Evolutionary conservation across 1,140 invertebrate genomes (phyloP).

Genomic region (Penaeus japonicus): DNA sequence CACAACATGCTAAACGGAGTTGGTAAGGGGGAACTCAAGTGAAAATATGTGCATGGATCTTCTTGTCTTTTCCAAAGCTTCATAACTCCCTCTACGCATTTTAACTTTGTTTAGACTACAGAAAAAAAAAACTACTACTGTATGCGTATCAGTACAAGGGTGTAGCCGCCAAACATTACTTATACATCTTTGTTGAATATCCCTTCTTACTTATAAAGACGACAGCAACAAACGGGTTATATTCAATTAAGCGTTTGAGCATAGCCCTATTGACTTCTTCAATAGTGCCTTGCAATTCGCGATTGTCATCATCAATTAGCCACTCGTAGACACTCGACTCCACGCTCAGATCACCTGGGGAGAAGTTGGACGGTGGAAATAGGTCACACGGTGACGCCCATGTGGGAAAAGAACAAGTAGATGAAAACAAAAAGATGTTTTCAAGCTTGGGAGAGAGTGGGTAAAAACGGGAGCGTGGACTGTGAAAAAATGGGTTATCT

Average conservation of each 20-base stretch:
- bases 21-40: no score
- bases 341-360: conserved; percentile 57
- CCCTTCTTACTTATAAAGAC: conserved; percentile 71
- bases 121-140: no score
- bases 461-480: no score
- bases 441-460: no score
- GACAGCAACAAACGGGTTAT: conserved; percentile 88
- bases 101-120: no score
- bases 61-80: no score
- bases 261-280: conserved; percentile 67
- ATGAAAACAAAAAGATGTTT: background rate
- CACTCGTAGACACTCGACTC: conserved; percentile 60
- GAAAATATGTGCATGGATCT: no score
- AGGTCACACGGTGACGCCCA: background rate
- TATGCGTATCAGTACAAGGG: no score
- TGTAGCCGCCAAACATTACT: background rate
- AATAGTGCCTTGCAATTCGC: conserved; percentile 93
- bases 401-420: background rate
- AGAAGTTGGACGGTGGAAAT: background rate
- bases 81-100: no score
- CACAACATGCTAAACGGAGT: no score
- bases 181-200: background rate
- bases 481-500: background rate
- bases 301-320: conserved; percentile 71
- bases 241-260: conserved; percentile 82